Base-by-base conservation (phyloP, 2,888 invertebrate genomes). In the Rhynchonema sp. region DNA sequence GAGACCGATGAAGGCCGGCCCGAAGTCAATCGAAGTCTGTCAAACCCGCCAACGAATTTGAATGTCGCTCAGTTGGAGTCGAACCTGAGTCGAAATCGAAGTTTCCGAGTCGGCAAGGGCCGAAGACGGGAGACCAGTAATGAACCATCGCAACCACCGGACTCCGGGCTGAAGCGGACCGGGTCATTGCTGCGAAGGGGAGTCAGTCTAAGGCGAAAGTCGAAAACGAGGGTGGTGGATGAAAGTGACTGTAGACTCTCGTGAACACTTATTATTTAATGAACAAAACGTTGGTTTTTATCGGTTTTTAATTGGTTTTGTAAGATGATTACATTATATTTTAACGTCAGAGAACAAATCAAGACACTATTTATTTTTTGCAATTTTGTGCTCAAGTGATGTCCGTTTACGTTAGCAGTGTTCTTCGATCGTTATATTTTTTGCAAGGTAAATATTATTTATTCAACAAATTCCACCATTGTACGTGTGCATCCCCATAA, bases 211-310 rank as follows among this genome's bases (percentile, higher is more conserved):
- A 6, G 49, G 13, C 49, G 49, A 27, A 68, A 66, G 52, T 58
- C 59, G 46, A 63, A 63, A 22, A 64, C 65, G 23, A 56, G 64
- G 13, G 52, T 58, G n/a, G 62, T 61, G 3, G 67, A 67, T 27
- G 66, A 67, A 28, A 65, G 65, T 52, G 66, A 67, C 59, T 67
- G 67, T 57, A 61, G 64, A 30, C 65, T 67, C 20, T 49, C 49
- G 49, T 49, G n/a, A 49, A n/a, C n/a, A n/a, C n/a, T n/a, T n/a
- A n/a, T n/a, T n/a, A n/a, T n/a, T n/a, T n/a, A n/a, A n/a, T n/a
- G n/a, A n/a, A n/a, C n/a, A n/a, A n/a, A n/a, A n/a, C n/a, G n/a
- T n/a, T n/a, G n/a, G n/a, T n/a, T n/a, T n/a, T n/a, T n/a, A n/a
- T n/a, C n/a, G n/a, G n/a, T n/a, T n/a, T n/a, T n/a, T n/a, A n/a